Percentiles rank a stretch among this genome's conserved stretches.
Evolutionary conservation across 2,113 vertebrate genomes (phyloP).

Genomic region (Haemorhous mexicanus): DNA sequence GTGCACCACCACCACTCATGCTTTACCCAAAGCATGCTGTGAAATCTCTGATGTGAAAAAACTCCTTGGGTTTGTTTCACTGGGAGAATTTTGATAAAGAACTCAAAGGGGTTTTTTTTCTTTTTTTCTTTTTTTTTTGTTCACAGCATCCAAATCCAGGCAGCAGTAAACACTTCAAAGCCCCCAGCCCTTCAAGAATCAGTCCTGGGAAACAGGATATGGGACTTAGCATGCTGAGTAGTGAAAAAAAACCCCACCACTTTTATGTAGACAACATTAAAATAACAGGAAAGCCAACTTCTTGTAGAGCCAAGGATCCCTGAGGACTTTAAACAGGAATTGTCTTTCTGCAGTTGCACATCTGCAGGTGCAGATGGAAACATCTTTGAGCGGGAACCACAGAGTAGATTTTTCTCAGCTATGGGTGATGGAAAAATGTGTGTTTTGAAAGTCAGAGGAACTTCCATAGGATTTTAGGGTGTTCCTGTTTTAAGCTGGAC

Average conservation of each 20-base stretch:
- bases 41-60: neutral
- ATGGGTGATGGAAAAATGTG: neutral
- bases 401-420: neutral
- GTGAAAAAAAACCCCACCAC: neutral
- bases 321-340: neutral
- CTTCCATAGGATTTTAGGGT: neutral
- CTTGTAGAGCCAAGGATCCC: neutral
- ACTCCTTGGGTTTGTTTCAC: neutral
- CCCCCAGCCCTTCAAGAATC: neutral
- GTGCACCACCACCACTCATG: neutral
- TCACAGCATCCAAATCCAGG: neutral
- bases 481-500: neutral
- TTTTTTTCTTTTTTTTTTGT: neutral
- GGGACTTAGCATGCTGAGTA: neutral
- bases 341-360: neutral
- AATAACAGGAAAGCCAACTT: constrained; percentile 3
- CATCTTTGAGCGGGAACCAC: neutral
- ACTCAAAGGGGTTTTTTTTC: neutral
- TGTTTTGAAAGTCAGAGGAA: neutral
- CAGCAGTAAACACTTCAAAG: neutral
- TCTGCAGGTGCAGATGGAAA: neutral
- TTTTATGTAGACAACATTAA: neutral
- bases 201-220: constrained; percentile 13
- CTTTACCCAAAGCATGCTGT: neutral
- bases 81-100: neutral